phyloP scores from a whole-genome alignment of 2,888 invertebrate genomes.

The Cheilosia vulpina region DNA sequence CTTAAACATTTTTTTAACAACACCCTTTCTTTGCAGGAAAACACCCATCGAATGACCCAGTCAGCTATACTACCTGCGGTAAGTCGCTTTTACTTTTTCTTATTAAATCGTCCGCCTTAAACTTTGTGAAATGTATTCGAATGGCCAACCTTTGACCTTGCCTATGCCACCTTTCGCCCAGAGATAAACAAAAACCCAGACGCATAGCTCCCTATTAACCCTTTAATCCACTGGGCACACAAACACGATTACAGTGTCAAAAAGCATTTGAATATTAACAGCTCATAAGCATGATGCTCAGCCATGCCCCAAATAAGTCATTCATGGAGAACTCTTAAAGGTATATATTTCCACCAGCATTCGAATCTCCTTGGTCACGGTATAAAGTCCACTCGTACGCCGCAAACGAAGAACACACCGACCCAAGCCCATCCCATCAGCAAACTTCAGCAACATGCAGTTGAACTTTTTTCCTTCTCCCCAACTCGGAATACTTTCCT shows the following conservation, averaged over 20 bases:
- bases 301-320: constrained; percentile 61
- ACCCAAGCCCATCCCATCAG: background rate
- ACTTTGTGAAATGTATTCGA: too few relatives aligned
- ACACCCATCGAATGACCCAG: too few relatives aligned
- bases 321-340: constrained; percentile 30
- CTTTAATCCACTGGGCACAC: constrained; percentile 33
- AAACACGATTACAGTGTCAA: constrained; percentile 28
- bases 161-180: too few relatives aligned
- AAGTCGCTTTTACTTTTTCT: too few relatives aligned
- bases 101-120: too few relatives aligned
- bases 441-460: constrained; percentile 5
- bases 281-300: constrained; percentile 44
- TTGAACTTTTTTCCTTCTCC: background rate
- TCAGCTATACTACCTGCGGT: too few relatives aligned
- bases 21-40: too few relatives aligned
- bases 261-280: constrained; percentile 47
- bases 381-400: background rate
- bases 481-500: background rate
- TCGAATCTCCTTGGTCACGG: constrained; percentile 29
- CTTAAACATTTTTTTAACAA: too few relatives aligned
- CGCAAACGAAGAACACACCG: background rate
- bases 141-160: too few relatives aligned
- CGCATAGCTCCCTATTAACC: constrained; percentile 1
- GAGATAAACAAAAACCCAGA: background rate
- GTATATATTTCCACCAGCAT: background rate